Evolutionary conservation across 2,113 vertebrate genomes (phyloP), one percentile per base, ranked within the genome.

Genomic region (Dolichotis patagonum): DNA sequence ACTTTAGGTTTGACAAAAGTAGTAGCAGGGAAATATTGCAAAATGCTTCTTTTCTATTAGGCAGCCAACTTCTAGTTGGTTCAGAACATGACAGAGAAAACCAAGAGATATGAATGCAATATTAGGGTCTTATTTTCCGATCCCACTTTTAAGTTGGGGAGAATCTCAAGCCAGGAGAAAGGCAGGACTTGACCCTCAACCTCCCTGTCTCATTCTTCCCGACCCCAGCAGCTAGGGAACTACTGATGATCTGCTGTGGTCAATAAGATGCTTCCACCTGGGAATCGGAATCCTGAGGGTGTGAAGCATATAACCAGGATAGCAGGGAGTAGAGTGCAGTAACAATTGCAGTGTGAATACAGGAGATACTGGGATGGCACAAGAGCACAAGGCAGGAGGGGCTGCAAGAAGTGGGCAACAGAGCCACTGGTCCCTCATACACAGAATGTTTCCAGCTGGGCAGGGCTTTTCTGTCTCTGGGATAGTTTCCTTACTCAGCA

Each of bases 331-430:
- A 56, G 2, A 32, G 6, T 46, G 14, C 10, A 56, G 19, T 3
- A 38, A 56, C 38, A 32, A 63, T 0, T 14, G 20, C 22, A 28
- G 30, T 30, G 19, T 49, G n/a, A 88, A 38, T 56, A 32, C 9
- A 9, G 65, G 35, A 63, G 19, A 5, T 3, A 65, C 1, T 0
- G 0, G 1, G 26, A 35, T 3, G 1, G 19, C 30, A 32, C 56
- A 91, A 14, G 73, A 10, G 24, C 46, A 19, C 10, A n/a, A 38
- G 56, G 5, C 38, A 77, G 8, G 4, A 13, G 1, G 16, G 32
- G 28, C 2, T 81, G 4, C 11, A 26, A 54, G 58, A 2, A 12
- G 62, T 2, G 8, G 60, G 26, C 82, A 85, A 56, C 35, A 65
- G 6, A 8, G 7, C 7, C 75, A 5, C 1, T 10, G 8, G 67